Evolutionary conservation across 1,140 invertebrate species (phyloP).

Genomic region (Eumeta japonica): DNA sequence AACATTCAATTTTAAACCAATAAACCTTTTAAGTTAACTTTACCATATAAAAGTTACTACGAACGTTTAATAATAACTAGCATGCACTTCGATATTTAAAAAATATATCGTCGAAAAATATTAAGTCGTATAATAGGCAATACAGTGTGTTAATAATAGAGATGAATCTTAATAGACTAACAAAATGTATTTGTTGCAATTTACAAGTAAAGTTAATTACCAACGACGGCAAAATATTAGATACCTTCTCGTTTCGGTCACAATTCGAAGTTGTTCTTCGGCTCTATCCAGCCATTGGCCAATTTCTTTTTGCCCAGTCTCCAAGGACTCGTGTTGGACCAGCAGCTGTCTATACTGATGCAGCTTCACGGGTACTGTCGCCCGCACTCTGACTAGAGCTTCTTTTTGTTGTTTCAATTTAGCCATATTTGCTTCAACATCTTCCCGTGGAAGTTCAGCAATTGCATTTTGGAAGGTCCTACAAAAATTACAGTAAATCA

Average conservation of each 20-base stretch:
- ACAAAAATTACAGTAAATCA: conserved; percentile 2
- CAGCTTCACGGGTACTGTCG: conserved; percentile 75
- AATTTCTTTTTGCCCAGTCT: conserved; percentile 83
- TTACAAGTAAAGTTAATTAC: no score
- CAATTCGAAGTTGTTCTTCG: conserved; percentile 64
- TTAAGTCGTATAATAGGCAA: no score
- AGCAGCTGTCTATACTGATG: conserved; percentile 80
- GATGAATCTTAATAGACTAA: no score
- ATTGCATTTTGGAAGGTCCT: conserved; percentile 87
- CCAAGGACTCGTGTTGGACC: conserved; percentile 87
- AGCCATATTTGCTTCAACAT: conserved; percentile 87
- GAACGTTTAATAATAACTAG: no score
- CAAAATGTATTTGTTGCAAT: no score
- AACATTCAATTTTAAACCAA: no score
- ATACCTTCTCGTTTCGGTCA: conserved; percentile 32
- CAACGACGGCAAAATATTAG: no score
- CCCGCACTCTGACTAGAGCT: conserved; percentile 76
- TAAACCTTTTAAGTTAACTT: no score
- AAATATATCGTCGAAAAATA: no score
- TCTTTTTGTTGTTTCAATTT: conserved; percentile 89
- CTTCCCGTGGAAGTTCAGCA: conserved; percentile 84
- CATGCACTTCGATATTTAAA: no score
- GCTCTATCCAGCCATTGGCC: conserved; percentile 82
- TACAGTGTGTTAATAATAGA: no score
- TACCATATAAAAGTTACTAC: no score